These are phyloP conservation scores for Spea bombifrons DNA, from an alignment of 2,113 vertebrate genomes.

Conservation along the genomic window DNA sequence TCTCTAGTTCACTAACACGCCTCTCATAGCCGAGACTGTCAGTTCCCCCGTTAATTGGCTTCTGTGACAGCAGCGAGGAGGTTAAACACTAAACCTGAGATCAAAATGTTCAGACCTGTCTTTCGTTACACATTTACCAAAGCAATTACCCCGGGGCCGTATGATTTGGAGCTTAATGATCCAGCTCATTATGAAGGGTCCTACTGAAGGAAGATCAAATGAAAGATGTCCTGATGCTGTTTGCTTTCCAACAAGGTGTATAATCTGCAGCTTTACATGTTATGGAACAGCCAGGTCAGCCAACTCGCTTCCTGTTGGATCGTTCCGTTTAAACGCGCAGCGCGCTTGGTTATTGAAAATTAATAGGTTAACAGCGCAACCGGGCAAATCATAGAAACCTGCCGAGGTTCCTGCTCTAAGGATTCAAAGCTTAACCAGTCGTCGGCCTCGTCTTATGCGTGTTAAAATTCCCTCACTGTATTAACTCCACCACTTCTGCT, in stretches of 20 bases:
- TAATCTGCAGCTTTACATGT: too few species aligned
- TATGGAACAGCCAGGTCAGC: too few species aligned
- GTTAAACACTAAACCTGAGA: conserved; percentile 18
- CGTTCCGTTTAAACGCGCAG: too few species aligned
- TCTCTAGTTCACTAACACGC: not conserved
- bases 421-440: too few species aligned
- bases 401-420: too few species aligned
- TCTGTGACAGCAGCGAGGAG: not conserved
- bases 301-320: too few species aligned
- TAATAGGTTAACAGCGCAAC: too few species aligned
- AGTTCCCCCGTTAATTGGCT: not conserved
- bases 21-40: not conserved
- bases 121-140: conserved; percentile 25
- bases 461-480: too few species aligned
- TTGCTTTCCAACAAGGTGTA: not conserved
- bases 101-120: not conserved
- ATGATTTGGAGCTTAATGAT: conserved; percentile 15
- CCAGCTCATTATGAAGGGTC: not conserved
- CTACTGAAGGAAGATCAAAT: conserved; percentile 3
- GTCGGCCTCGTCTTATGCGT: too few species aligned
- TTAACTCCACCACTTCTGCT: too few species aligned
- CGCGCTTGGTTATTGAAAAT: too few species aligned
- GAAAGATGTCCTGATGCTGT: not conserved
- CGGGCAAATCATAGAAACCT: too few species aligned
- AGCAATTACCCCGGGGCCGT: conserved; percentile 3